phyloP scores from a whole-genome alignment of 30 jellyfish, hydroid and myxozoan genomes.

The Chrysaora quinquecirrha region DNA sequence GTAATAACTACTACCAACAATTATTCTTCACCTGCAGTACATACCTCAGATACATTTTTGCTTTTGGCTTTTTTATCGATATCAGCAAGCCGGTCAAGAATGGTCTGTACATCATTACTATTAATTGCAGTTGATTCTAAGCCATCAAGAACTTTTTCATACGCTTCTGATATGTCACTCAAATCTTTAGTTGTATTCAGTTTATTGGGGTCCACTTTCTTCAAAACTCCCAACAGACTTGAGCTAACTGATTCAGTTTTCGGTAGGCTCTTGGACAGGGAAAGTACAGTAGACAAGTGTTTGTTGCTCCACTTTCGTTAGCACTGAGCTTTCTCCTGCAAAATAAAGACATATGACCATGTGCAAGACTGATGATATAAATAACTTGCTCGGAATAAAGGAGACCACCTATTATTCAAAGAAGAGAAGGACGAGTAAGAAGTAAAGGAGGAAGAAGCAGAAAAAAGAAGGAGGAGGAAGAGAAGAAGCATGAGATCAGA shows the following conservation, averaged over 20 bases:
- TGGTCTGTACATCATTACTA: background rate
- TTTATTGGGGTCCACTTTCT: slow-evolving; percentile 5
- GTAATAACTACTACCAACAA: no score
- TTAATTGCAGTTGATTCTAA: background rate
- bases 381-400: no score
- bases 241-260: background rate
- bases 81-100: slow-evolving; percentile 3
- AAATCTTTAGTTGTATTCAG: background rate
- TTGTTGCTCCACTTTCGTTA: background rate
- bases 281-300: background rate
- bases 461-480: no score
- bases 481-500: no score
- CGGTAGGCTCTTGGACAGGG: background rate
- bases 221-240: background rate
- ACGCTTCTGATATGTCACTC: background rate
- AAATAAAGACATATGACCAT: no score
- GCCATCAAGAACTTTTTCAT: background rate
- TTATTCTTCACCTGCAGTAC: no score
- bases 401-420: no score
- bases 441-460: no score
- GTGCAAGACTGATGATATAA: no score
- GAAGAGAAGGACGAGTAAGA: no score
- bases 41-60: background rate
- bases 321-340: background rate
- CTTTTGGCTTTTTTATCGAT: background rate